Conservation (phyloP, 2,113 vertebrate species). For the Eolophus roseicapilla region DNA sequence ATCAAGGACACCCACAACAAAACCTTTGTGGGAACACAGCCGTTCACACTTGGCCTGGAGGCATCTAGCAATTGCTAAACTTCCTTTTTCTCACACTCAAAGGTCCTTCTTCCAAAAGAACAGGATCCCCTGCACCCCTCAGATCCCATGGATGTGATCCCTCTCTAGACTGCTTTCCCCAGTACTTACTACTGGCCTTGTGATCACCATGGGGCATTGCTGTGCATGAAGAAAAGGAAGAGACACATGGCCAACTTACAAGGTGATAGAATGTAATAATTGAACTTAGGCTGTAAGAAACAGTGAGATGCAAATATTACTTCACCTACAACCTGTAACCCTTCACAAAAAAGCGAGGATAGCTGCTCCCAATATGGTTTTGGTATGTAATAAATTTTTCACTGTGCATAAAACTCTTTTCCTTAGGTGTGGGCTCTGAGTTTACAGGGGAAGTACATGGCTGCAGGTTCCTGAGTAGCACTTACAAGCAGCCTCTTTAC, state of each 20-base stretch:
- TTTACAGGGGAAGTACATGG: neutral
- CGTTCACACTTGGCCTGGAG: neutral
- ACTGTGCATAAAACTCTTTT: neutral
- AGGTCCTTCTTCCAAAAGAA: neutral
- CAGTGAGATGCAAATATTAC: neutral
- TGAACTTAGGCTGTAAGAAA: neutral
- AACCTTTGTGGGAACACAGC: neutral
- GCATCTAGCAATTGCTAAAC: neutral
- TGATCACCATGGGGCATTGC: neutral
- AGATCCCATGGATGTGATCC: rapidly evolving
- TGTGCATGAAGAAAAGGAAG: neutral
- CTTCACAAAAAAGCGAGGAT: neutral
- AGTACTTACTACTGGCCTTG: rapidly evolving
- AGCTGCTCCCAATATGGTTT: neutral
- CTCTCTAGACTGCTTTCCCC: neutral
- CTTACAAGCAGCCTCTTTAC: neutral
- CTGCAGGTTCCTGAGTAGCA: neutral
- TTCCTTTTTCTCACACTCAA: neutral
- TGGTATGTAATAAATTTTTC: neutral
- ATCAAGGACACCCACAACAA: neutral
- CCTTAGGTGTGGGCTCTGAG: neutral
- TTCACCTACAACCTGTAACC: neutral
- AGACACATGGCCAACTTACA: rapidly evolving
- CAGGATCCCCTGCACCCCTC: neutral
- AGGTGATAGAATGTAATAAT: rapidly evolving